Conservation (phyloP, 2,888 invertebrate genomes). For the Volucella bombylans region DNA sequence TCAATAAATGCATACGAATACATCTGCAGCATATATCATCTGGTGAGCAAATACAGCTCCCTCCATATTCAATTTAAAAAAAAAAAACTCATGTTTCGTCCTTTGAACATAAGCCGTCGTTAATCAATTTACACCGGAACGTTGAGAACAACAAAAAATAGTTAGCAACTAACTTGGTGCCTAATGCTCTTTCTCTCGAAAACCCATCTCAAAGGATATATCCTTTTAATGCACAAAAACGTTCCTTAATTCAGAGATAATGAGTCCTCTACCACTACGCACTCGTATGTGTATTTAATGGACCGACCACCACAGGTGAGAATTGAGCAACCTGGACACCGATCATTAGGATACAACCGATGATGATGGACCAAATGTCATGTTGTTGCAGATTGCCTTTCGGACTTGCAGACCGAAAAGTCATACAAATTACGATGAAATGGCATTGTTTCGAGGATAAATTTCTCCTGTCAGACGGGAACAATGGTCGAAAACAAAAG, state of each 20-base stretch:
- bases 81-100: not conserved
- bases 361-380: slow-evolving; percentile 41
- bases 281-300: not conserved
- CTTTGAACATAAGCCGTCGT: slow-evolving; percentile 16
- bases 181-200: too few relatives aligned
- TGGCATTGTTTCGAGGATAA: slow-evolving; percentile 12
- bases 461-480: slow-evolving; percentile 13
- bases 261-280: slow-evolving; percentile 9
- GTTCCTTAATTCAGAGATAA: slow-evolving; percentile 12
- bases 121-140: slow-evolving; percentile 40
- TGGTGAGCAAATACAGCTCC: not conserved
- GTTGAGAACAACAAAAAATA: slow-evolving; percentile 25
- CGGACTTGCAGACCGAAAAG: not conserved
- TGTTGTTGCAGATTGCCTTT: slow-evolving; percentile 35
- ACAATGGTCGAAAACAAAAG: slow-evolving; percentile 17
- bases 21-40: slow-evolving; percentile 38
- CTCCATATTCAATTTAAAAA: not conserved
- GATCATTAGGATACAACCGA: slow-evolving; percentile 14
- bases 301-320: slow-evolving; percentile 39
- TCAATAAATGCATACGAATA: not conserved
- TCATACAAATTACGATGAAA: slow-evolving; percentile 31
- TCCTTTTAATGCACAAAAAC: not conserved
- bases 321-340: slow-evolving; percentile 16
- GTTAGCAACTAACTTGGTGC: not conserved
- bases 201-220: too few relatives aligned